Conservation (phyloP, 2,797 vertebrate species). For the Lithobates pipiens region DNA sequence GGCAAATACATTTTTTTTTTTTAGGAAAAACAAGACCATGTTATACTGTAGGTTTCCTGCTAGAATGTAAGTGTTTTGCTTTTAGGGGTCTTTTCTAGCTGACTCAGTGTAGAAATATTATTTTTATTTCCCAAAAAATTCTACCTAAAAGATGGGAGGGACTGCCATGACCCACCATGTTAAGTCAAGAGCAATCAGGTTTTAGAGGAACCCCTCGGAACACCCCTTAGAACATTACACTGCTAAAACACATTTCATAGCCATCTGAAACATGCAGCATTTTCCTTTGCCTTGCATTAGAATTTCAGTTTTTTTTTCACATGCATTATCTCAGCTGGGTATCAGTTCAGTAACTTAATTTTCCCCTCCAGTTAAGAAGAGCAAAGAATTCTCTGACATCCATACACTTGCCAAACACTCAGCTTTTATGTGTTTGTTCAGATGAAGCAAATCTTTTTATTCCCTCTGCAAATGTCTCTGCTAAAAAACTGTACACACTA, state of each 20-base stretch:
- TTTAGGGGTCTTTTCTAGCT: background rate
- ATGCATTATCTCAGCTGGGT: conserved; percentile 44
- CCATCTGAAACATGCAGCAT: background rate
- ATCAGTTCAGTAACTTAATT: conserved; percentile 50
- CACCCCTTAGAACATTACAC: background rate
- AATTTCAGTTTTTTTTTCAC: conserved; percentile 37
- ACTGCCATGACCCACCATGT: background rate
- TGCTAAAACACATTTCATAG: background rate
- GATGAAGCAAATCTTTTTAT: conserved; percentile 23
- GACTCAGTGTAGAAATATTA: no score
- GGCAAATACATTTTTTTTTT: background rate
- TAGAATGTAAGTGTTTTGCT: background rate
- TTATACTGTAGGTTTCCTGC: background rate
- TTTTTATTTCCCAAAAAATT: no score
- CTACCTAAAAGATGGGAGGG: background rate
- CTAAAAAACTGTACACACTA: conserved; percentile 27
- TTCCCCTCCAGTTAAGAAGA: conserved; percentile 30
- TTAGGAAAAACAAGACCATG: background rate
- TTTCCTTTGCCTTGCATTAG: conserved; percentile 39
- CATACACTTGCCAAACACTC: conserved; percentile 16
- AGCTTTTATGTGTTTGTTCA: conserved; percentile 23
- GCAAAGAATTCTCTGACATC: conserved; percentile 4
- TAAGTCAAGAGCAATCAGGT: background rate
- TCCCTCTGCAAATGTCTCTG: conserved; percentile 1
- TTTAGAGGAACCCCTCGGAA: background rate